These are phyloP conservation scores for Bellardia pandia DNA, from an alignment of 2,888 invertebrate genomes.

Conservation along the genomic window DNA sequence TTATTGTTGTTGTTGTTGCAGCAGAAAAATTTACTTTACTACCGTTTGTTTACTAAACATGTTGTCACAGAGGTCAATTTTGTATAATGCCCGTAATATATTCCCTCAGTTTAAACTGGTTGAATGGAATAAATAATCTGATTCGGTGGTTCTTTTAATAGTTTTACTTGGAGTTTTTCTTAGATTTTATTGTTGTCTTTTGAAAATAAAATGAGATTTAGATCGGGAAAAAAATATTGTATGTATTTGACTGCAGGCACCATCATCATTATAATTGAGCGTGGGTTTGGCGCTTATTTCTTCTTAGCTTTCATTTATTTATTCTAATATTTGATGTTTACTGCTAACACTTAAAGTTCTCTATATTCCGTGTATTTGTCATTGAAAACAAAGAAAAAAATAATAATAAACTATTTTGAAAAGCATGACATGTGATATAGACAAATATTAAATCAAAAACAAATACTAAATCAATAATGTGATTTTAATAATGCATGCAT, in stretches of 20 bases:
- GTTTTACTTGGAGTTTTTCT: constrained; percentile 3
- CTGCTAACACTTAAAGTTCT: not conserved
- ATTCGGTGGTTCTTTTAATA: constrained; percentile 28
- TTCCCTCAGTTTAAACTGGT: constrained; percentile 31
- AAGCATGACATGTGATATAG: too few species aligned
- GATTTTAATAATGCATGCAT: too few species aligned
- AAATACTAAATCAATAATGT: too few species aligned
- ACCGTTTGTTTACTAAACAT: constrained; percentile 66
- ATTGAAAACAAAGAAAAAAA: too few species aligned
- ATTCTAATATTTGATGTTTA: not conserved
- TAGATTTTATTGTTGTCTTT: not conserved
- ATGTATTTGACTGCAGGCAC: constrained; percentile 46
- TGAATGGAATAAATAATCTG: constrained; percentile 28
- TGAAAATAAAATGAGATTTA: not conserved
- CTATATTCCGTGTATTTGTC: too few species aligned
- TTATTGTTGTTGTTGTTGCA: constrained; percentile 36
- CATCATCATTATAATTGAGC: constrained; percentile 58
- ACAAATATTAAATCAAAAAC: too few species aligned
- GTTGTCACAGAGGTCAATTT: constrained; percentile 71
- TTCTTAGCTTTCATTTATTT: not conserved
- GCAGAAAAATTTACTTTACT: constrained; percentile 42
- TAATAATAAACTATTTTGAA: too few species aligned
- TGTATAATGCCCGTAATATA: constrained; percentile 47
- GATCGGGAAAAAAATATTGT: constrained; percentile 33
- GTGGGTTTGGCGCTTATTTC: constrained; percentile 63